Percentiles rank a stretch among this genome's conserved stretches.
phyloP scores from a whole-genome alignment of 2,113 vertebrate genomes.

The Pollimyrus isidori region DNA sequence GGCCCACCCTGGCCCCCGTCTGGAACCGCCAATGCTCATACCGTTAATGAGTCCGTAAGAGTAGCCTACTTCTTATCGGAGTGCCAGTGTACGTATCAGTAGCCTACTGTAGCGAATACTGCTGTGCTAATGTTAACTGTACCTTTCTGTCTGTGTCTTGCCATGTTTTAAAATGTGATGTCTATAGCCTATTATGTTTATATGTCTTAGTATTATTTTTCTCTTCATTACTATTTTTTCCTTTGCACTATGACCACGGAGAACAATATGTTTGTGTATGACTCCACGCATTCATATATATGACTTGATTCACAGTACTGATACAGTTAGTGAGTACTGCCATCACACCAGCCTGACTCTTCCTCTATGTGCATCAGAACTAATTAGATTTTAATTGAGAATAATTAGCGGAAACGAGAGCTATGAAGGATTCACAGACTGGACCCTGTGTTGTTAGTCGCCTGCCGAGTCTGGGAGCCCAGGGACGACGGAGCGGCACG shows the following conservation, averaged over 20 bases:
- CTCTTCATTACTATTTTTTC: neutral
- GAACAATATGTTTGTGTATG: neutral
- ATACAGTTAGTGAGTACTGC: neutral
- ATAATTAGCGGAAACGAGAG: slow-evolving; percentile 39
- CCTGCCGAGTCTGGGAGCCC: neutral
- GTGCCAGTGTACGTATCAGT: neutral
- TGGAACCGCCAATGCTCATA: no score
- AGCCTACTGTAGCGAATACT: neutral
- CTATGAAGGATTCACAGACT: neutral
- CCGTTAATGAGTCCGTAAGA: neutral
- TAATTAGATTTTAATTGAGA: slow-evolving; percentile 43
- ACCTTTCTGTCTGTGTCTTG: neutral
- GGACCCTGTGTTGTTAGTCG: neutral
- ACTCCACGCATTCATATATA: neutral
- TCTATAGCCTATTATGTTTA: neutral
- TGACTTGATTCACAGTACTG: neutral
- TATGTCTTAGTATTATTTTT: neutral
- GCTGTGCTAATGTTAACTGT: neutral
- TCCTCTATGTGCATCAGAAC: slow-evolving; percentile 26
- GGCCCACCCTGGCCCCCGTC: no score
- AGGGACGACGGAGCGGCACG: slow-evolving; percentile 5
- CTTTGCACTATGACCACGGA: neutral
- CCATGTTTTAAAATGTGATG: neutral
- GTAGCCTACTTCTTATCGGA: neutral
- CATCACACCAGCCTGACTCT: neutral